Evolutionary conservation across 2,113 vertebrate genomes (phyloP), one percentile per base, ranked within the genome.

Genomic region (Mesocricetus auratus): DNA sequence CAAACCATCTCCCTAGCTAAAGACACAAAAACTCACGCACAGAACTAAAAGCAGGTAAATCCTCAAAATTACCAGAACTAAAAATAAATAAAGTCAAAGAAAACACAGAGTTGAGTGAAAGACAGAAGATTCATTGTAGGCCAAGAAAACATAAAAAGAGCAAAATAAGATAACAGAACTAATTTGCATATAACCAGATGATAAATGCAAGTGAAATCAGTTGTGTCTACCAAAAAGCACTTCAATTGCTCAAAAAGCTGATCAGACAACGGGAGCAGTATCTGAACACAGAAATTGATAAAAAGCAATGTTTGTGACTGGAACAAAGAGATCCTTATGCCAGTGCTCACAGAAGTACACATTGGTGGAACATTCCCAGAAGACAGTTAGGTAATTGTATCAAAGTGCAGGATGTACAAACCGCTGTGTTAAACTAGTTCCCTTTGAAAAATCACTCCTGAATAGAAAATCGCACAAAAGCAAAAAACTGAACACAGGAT

Each of bases 51-150:
- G 13, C 33, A 86, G 60, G 50, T 5, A 92, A 87, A 78, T 29
- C 33, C 50, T 75, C 64, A 89, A 90, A 95, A 93, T 73, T 77
- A 77, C 58, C 64, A 89, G 47, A 93, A 96, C 31, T 31, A 60
- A 73, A 96, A 96, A 91, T 16, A 83, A 45, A 64, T 31, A 85
- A 68, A 53, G 5, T 31, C 71, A 47, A 87, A 75, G 50, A 91
- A 82, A 81, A 85, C 17, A 90, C 12, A 94, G 81, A 90, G 45
- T 78, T 86, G 60, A 36, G 39, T 69, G 69, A 88, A 94, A 78
- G 62, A 79, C 5, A 21, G 16, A 73, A 90, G 93, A 62, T 62
- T 50, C 56, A 66, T 7, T 42, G 42, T 74, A 75, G 50, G 33
- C 58, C 60, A 86, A 94, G 7, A 58, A 93, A 94, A 45, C 31